These are phyloP conservation scores for Heteronetta atricapilla DNA, from an alignment of 2,113 vertebrate genomes.

Conservation along the genomic window DNA sequence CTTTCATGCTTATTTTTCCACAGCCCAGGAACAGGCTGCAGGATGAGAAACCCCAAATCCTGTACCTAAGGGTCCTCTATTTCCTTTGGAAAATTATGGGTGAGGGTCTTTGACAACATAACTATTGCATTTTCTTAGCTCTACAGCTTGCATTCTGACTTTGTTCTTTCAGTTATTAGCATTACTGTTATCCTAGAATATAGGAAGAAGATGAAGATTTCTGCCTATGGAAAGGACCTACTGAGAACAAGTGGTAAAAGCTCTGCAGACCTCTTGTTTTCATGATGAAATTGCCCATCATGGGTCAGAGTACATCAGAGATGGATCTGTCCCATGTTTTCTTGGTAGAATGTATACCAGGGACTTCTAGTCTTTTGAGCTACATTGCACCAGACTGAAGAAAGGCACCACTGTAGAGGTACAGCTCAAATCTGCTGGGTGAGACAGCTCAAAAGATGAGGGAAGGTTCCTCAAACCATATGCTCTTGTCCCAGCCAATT, in stretches of 20 bases:
- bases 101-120: neutral
- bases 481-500: neutral
- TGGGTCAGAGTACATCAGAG: neutral
- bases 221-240: neutral
- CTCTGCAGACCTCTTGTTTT: neutral
- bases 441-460: neutral
- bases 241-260: neutral
- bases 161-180: neutral
- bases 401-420: neutral
- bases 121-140: neutral
- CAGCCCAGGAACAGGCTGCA: neutral
- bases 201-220: neutral
- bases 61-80: neutral
- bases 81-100: neutral
- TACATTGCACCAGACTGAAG: neutral
- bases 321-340: neutral
- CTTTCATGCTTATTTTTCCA: neutral
- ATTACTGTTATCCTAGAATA: neutral
- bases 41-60: neutral
- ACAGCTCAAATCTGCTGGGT: neutral
- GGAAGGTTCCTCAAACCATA: neutral
- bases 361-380: neutral
- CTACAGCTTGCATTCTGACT: neutral
- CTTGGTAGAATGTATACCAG: neutral
- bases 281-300: neutral